A percentile compares a stretch with the other conserved stretches of the same genome.
These are phyloP conservation scores for Rattus rattus DNA, from an alignment of 2,113 vertebrate species.

Conservation along the genomic window DNA sequence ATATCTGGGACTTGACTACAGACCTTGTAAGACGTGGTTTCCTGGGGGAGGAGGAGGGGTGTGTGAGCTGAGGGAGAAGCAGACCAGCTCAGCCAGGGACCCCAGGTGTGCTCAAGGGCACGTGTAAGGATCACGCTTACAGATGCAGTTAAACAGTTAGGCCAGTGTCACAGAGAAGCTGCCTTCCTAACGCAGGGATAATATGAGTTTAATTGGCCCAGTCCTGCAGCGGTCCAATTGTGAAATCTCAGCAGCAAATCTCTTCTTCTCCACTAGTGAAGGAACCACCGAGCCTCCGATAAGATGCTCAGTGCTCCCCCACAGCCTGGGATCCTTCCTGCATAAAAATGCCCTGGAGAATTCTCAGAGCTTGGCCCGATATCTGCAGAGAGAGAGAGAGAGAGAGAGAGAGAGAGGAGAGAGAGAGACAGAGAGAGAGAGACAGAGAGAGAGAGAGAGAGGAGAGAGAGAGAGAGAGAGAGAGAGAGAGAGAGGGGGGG, in stretches of 20 bases:
- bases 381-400: not conserved
- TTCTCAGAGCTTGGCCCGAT: not conserved
- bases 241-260: not conserved
- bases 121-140: fast-evolving
- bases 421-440: no score
- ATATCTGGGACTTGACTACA: not conserved
- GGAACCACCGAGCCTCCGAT: fast-evolving
- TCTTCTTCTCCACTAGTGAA: not conserved
- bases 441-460: no score
- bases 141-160: not conserved
- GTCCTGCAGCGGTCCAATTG: not conserved
- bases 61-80: not conserved
- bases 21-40: not conserved
- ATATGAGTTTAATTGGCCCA: no score
- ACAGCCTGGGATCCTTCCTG: not conserved
- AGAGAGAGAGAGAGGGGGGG: no score
- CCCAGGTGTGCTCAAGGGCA: fast-evolving
- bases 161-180: not conserved
- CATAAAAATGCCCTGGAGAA: not conserved
- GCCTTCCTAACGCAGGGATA: not conserved
- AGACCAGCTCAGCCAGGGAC: not conserved
- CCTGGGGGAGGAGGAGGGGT: not conserved
- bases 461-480: no score
- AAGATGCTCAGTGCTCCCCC: fast-evolving
- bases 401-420: no score